phyloP scores from a whole-genome alignment of 2,113 vertebrate species.

The Hyperopisus bebe region DNA sequence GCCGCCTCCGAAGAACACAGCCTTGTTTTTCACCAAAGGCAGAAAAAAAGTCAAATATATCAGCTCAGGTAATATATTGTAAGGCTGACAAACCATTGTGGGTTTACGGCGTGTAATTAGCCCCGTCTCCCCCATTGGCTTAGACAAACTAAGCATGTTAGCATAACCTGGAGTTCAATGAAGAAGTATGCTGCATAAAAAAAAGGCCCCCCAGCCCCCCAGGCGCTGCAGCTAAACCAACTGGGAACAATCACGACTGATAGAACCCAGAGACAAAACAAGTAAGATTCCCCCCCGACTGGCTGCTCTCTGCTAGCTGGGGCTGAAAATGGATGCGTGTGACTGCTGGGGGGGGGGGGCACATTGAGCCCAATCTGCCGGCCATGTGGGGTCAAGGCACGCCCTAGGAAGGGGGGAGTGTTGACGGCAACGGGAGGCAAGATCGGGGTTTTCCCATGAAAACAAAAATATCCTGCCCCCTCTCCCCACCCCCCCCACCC shows the following conservation, averaged over 20 bases:
- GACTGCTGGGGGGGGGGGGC: not conserved
- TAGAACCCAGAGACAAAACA: constrained; percentile 18
- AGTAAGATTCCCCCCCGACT: not conserved
- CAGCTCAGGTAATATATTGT: constrained; percentile 17
- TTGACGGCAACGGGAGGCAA: not conserved
- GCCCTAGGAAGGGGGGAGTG: not conserved
- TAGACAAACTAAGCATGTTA: constrained; percentile 41
- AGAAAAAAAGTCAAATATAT: not conserved
- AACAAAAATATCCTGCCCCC: not conserved
- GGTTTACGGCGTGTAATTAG: constrained; percentile 42
- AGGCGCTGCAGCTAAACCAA: not conserved
- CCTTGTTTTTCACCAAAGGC: not conserved
- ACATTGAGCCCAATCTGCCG: not conserved
- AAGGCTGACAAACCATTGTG: constrained; percentile 36
- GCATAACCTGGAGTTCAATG: constrained; percentile 31
- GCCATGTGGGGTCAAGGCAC: not conserved
- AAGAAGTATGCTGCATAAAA: constrained; percentile 15
- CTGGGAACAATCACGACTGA: constrained; percentile 13
- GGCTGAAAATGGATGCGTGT: not conserved
- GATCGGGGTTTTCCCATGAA: constrained; percentile 18
- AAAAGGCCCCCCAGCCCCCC: not conserved
- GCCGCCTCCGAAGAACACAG: not conserved
- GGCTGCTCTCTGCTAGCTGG: not conserved
- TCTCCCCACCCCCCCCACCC: not conserved
- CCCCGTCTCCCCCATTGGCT: constrained; percentile 36